phyloP scores from a whole-genome alignment of 1,140 invertebrate genomes.

The Drosophila pectinifera region DNA sequence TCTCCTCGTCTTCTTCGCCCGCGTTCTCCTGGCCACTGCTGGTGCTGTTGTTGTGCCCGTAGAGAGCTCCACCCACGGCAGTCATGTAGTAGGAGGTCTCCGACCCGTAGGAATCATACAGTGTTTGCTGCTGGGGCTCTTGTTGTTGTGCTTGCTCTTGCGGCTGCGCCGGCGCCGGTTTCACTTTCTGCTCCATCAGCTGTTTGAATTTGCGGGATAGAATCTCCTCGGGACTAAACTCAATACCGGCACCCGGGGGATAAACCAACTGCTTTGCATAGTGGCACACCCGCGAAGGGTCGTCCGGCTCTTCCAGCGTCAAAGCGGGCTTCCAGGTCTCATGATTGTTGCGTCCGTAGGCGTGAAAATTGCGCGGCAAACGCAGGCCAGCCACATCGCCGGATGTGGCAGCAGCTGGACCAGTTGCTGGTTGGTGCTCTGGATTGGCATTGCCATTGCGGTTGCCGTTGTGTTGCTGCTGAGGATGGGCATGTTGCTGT shows the following conservation, averaged over 20 bases:
- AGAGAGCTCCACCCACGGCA: slow-evolving; percentile 56
- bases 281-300: slow-evolving; percentile 74
- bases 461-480: slow-evolving; percentile 35
- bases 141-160: slow-evolving; percentile 26
- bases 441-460: slow-evolving; percentile 33
- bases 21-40: slow-evolving; percentile 23
- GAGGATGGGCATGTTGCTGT: slow-evolving; percentile 20
- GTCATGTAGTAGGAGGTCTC: slow-evolving; percentile 68
- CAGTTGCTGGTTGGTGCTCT: background rate
- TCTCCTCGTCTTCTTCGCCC: slow-evolving; percentile 36
- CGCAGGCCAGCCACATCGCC: slow-evolving; percentile 54
- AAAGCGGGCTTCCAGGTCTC: slow-evolving; percentile 83
- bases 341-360: slow-evolving; percentile 77
- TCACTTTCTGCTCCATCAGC: slow-evolving; percentile 35
- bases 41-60: slow-evolving; percentile 39
- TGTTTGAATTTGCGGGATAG: slow-evolving; percentile 61
- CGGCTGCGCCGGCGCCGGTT: slow-evolving; percentile 21
- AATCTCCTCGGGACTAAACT: slow-evolving; percentile 83
- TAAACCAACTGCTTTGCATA: slow-evolving; percentile 82
- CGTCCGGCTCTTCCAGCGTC: slow-evolving; percentile 80
- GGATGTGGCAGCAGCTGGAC: background rate
- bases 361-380: slow-evolving; percentile 75
- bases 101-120: slow-evolving; percentile 57
- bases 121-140: slow-evolving; percentile 44
- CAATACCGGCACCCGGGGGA: slow-evolving; percentile 63